Conservation (phyloP, 2,113 vertebrate species). For the Cyrtonyx montezumae region DNA sequence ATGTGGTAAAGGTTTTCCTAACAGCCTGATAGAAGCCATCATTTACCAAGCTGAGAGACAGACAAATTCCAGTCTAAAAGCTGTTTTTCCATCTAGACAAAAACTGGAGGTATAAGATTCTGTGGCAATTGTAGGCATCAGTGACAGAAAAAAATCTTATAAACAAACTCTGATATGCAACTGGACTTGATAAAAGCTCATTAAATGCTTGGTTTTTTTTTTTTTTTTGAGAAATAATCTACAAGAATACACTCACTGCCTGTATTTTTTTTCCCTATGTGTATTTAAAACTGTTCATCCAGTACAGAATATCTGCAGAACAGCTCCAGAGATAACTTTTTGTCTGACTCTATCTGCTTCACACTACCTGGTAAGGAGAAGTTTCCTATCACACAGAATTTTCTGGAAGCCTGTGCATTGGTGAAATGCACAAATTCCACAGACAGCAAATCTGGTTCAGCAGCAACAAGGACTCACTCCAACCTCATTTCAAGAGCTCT, state of each 20-base stretch:
- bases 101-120: not conserved
- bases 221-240: not conserved
- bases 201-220: not conserved
- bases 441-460: not conserved
- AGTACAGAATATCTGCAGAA: not conserved
- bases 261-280: not conserved
- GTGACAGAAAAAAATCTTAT: not conserved
- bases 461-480: not conserved
- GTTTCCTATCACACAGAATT: not conserved
- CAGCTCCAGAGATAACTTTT: not conserved
- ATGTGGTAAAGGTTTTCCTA: not conserved
- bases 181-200: not conserved
- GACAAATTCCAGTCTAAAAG: not conserved
- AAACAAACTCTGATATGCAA: not conserved
- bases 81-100: accelerated
- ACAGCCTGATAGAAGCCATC: not conserved
- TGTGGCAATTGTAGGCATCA: not conserved
- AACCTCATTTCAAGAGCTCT: not conserved
- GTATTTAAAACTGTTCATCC: not conserved
- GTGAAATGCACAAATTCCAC: not conserved
- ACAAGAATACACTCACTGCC: not conserved
- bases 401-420: not conserved
- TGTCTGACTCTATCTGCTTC: not conserved
- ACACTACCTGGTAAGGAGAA: not conserved
- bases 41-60: not conserved